These are phyloP conservation scores for Oreochromis spilurus DNA, from an alignment of 2,113 vertebrate genomes.

Conservation along the genomic window DNA sequence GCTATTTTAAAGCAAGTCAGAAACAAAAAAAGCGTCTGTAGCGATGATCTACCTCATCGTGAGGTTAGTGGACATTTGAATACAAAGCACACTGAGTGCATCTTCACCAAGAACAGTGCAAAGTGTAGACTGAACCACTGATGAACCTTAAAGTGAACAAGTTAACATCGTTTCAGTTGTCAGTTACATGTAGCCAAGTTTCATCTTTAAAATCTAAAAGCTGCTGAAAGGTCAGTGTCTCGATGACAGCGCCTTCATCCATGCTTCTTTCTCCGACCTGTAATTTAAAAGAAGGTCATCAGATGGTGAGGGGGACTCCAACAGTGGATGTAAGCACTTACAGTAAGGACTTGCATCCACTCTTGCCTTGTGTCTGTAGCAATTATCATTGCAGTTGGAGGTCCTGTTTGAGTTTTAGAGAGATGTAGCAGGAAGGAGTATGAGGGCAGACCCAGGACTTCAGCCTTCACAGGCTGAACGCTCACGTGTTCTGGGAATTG, in stretches of 20 bases:
- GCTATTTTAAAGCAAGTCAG: neutral
- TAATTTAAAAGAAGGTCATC: neutral
- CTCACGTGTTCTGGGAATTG: conserved; percentile 60
- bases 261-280: conserved; percentile 56
- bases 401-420: conserved; percentile 48
- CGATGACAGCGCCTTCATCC: conserved; percentile 42
- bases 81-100: neutral
- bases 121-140: neutral
- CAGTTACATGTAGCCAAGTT: neutral
- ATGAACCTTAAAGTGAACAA: neutral
- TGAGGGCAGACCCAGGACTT: conserved; percentile 58
- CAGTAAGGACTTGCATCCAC: too few relatives aligned
- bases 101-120: neutral
- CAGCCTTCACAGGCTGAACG: conserved; percentile 46
- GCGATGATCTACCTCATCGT: neutral
- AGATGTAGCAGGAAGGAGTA: conserved; percentile 69
- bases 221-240: neutral
- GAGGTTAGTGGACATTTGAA: neutral
- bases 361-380: conserved; percentile 57
- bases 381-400: conserved; percentile 57
- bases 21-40: neutral
- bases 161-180: neutral
- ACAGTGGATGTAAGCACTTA: neutral
- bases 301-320: neutral
- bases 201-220: neutral